phyloP scores from a whole-genome alignment of 2,797 vertebrate species.

The Urocyon cinereoargenteus region DNA sequence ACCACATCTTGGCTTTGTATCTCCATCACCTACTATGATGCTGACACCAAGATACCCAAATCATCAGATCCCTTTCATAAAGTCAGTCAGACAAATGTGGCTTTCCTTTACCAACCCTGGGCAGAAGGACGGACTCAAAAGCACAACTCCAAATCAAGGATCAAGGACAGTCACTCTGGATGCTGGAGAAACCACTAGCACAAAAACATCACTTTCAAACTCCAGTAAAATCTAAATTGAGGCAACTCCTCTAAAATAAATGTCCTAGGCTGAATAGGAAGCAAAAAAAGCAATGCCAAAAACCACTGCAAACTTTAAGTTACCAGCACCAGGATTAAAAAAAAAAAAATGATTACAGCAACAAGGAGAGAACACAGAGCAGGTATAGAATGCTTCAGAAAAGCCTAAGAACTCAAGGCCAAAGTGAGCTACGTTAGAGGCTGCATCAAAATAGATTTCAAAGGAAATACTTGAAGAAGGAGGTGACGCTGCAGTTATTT shows the following conservation, averaged over 20 bases:
- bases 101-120: constrained; percentile 29
- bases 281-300: constrained; percentile 52
- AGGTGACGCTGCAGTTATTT: not conserved
- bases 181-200: constrained; percentile 10
- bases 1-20: not conserved
- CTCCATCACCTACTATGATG: not conserved
- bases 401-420: constrained; percentile 45
- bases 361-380: constrained; percentile 4
- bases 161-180: constrained; percentile 26
- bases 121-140: constrained; percentile 57
- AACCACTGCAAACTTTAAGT: constrained; percentile 53
- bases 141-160: constrained; percentile 52
- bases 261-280: constrained; percentile 36
- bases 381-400: constrained; percentile 27
- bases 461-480: constrained; percentile 41
- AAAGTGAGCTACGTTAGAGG: constrained; percentile 54
- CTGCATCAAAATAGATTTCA: constrained; percentile 55
- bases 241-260: constrained; percentile 61
- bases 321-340: not conserved
- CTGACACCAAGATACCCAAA: constrained; percentile 27
- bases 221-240: constrained; percentile 59
- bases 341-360: not conserved
- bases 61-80: not conserved
- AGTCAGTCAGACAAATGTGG: not conserved
- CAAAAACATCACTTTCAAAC: constrained; percentile 42